These are phyloP conservation scores for Periparus ater DNA, from an alignment of 2,797 vertebrate species.

Conservation along the genomic window DNA sequence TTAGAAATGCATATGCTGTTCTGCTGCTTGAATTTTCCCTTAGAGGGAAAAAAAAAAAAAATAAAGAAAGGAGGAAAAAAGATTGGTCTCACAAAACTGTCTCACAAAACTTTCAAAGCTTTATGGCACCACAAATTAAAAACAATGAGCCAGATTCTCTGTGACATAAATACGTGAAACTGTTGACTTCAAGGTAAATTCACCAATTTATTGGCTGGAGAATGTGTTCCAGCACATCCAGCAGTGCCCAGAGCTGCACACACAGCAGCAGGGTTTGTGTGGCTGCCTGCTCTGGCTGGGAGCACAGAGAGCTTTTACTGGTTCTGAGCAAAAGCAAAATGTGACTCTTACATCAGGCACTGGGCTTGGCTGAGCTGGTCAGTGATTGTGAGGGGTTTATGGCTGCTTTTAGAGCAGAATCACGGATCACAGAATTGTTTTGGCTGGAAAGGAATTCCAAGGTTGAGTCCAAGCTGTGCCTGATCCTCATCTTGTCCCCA, in stretches of 20 bases:
- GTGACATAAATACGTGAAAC: neutral
- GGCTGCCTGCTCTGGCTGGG: neutral
- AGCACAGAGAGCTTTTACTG: neutral
- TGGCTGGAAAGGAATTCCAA: neutral
- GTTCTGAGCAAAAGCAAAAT: neutral
- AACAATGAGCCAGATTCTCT: constrained; percentile 3
- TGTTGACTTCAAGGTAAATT: constrained; percentile 34
- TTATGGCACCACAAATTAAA: constrained; percentile 30
- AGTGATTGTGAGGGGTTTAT: neutral
- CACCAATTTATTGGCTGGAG: neutral
- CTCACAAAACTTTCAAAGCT: constrained; percentile 9
- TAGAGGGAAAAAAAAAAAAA: neutral
- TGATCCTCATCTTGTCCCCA: neutral
- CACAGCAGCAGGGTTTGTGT: neutral
- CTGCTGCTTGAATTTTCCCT: neutral
- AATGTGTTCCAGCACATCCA: neutral
- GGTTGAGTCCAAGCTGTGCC: fast-evolving
- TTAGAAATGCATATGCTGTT: neutral
- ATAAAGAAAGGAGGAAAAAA: neutral
- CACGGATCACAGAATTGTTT: neutral
- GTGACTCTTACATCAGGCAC: neutral
- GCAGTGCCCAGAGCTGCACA: neutral
- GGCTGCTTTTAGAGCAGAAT: neutral
- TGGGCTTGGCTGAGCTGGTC: neutral
- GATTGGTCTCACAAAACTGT: neutral